Evolutionary conservation across 2,113 vertebrate genomes (phyloP).

Genomic region (Neodontobutis hainanensis): DNA sequence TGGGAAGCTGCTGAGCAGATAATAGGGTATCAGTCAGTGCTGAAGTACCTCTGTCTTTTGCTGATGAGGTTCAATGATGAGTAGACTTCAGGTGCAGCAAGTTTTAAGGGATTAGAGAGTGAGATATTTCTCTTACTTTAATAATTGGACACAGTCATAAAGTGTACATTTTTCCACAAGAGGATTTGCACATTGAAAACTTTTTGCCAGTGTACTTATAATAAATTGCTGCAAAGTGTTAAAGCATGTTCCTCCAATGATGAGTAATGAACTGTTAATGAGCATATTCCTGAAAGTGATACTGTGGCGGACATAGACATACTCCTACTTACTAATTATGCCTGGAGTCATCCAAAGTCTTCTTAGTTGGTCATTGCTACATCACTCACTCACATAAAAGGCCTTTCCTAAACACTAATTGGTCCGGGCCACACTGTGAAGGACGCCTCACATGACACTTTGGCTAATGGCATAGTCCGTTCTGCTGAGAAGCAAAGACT

Average conservation of each 20-base stretch:
- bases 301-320: not conserved
- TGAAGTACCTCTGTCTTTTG: slow-evolving; percentile 2
- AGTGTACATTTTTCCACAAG: not conserved
- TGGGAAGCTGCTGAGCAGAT: slow-evolving; percentile 3
- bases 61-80: not conserved
- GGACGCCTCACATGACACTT: slow-evolving; percentile 52
- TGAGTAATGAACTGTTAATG: not conserved
- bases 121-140: not conserved
- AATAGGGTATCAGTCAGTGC: slow-evolving; percentile 12
- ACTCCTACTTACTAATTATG: slow-evolving; percentile 14
- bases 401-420: slow-evolving; percentile 56
- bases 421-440: slow-evolving; percentile 39
- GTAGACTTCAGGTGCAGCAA: slow-evolving; percentile 11
- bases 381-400: slow-evolving; percentile 2
- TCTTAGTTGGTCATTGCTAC: not conserved
- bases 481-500: slow-evolving; percentile 26
- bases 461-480: slow-evolving; percentile 57
- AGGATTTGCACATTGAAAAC: not conserved
- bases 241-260: not conserved
- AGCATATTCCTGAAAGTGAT: not conserved
- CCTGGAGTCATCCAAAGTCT: slow-evolving; percentile 25
- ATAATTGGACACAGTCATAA: not conserved
- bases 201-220: not conserved
- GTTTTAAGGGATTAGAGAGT: slow-evolving; percentile 6
- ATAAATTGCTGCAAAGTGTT: not conserved